Percentiles rank a stretch among this genome's conserved stretches.
phyloP scores from a whole-genome alignment of 2,797 vertebrate species.

The Cynopterus sphinx region DNA sequence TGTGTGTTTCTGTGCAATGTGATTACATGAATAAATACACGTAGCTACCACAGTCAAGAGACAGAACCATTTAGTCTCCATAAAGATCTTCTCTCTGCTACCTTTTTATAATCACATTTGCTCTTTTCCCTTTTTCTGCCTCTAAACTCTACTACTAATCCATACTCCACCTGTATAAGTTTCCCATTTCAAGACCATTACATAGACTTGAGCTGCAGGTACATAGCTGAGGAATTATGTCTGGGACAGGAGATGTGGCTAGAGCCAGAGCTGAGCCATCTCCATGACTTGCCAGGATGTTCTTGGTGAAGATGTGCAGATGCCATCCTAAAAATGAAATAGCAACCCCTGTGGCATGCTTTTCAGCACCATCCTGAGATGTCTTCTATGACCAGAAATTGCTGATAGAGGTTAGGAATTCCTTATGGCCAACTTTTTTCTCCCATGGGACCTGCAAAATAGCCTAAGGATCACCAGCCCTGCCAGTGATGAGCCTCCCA shows the following conservation, averaged over 20 bases:
- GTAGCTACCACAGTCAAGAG: background rate
- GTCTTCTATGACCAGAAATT: background rate
- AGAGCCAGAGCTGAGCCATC: background rate
- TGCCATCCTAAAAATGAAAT: background rate
- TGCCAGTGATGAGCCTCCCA: background rate
- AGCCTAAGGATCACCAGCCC: background rate
- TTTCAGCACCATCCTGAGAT: background rate
- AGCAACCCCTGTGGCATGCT: background rate
- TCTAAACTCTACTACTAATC: background rate
- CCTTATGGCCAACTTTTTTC: background rate
- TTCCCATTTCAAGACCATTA: background rate
- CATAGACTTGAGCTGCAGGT: background rate
- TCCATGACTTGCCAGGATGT: no score
- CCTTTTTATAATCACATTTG: background rate
- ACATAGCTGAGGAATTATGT: rapidly evolving
- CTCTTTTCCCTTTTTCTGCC: background rate
- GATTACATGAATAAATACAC: background rate
- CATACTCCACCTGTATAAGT: background rate
- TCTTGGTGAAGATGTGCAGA: background rate
- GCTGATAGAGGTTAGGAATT: background rate
- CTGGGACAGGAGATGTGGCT: background rate
- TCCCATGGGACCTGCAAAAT: background rate
- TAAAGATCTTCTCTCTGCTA: background rate
- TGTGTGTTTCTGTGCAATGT: background rate
- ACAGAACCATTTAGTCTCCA: background rate